Base-by-base conservation (phyloP, 1,140 invertebrate species). In the Marisa cornuarietis region DNA sequence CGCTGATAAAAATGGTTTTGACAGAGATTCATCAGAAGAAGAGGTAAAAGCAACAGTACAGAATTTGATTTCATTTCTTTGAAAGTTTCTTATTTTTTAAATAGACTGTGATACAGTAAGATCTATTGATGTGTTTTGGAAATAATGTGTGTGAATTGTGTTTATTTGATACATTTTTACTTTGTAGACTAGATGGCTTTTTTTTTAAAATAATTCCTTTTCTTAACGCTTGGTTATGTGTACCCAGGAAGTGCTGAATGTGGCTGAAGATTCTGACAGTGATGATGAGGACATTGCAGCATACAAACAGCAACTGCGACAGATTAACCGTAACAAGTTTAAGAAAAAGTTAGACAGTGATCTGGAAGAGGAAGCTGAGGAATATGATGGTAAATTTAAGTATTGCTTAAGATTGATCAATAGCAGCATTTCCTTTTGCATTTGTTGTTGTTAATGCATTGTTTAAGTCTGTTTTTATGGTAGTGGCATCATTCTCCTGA, bases 191-290 rank as follows among this genome's bases (percentile, higher is more conserved):
- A 42, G 1, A 0, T 42, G 31, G 31, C 2, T 42, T 42, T 0
- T 42, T 42, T 0, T 4, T 42, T 42, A 6, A 42, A 42, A 42
- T 2, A 6, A n/a, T 31, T n/a, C 0, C 22, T 16, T 31, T 31
- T 68, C 1, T 68, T 68, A 24, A 16, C 6, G 49, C 24, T 22
- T 26, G 14, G n/a, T n/a, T 58, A 24, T 74, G 11, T 72, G 75
- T 22, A 72, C 86, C 84, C 85, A 89, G 63, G 88, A 87, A 76
- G 85, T 87, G 62, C 66, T 86, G 22, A 79, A 82, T 24, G 62
- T 89, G 54, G 85, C 83, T n/a, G 84, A 83, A 26, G 87, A 87
- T 76, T 83, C 81, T 22, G 73, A 75, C 62, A 69, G 71, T 62
- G 80, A 81, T 76, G 85, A 86, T 80, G 85, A 87, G 62, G 86